Evolutionary conservation across 2,888 invertebrate species (phyloP).

Genomic region (Pollenia griseotomentosa): DNA sequence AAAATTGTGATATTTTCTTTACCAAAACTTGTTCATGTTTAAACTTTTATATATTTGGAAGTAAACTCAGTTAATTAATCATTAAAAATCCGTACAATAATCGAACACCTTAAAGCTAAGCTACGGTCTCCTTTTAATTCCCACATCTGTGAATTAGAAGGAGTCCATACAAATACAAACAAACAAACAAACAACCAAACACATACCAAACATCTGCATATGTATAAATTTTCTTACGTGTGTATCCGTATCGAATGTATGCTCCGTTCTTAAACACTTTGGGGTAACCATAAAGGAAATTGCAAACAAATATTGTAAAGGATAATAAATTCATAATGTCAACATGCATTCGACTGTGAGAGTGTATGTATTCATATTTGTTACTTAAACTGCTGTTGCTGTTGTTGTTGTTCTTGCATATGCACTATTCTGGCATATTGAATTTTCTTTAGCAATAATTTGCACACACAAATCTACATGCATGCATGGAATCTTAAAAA

Average conservation of each 20-base stretch:
- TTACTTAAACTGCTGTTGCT: constrained; percentile 27
- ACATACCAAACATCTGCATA: neutral
- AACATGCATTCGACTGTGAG: constrained; percentile 54
- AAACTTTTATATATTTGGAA: too few species aligned
- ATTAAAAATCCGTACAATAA: too few species aligned
- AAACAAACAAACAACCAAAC: neutral
- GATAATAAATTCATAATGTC: constrained; percentile 70
- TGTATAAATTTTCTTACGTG: constrained; percentile 18
- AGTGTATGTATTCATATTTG: constrained; percentile 47
- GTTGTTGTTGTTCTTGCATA: constrained; percentile 13
- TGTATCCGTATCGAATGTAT: constrained; percentile 38
- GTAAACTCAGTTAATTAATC: too few species aligned
- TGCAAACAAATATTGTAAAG: constrained; percentile 68
- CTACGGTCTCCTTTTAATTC: neutral
- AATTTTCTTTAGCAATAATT: constrained; percentile 50
- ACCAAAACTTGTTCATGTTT: too few species aligned
- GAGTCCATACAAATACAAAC: neutral
- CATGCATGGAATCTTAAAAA: neutral
- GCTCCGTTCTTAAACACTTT: constrained; percentile 47
- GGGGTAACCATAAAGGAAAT: constrained; percentile 68
- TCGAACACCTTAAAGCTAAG: too few species aligned
- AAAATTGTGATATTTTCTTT: too few species aligned
- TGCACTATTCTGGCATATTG: constrained; percentile 25
- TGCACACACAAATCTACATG: constrained; percentile 3
- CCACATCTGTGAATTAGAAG: neutral